These are phyloP conservation scores for Neodiprion lecontei DNA, from an alignment of 1,140 invertebrate genomes.

Conservation along the genomic window DNA sequence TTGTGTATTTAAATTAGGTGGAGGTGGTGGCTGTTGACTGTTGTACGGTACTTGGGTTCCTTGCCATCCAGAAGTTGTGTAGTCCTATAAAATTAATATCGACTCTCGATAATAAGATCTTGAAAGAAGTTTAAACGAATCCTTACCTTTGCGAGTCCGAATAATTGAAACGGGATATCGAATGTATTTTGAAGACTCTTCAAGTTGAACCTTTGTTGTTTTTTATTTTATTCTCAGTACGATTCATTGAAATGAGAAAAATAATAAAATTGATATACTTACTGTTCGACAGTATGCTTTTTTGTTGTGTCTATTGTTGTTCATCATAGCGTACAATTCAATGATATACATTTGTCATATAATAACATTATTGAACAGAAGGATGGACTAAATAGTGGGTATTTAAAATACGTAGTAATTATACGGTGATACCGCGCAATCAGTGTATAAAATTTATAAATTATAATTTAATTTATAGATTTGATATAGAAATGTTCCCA, in stretches of 20 bases:
- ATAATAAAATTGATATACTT: not conserved
- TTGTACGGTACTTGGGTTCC: conserved; percentile 52
- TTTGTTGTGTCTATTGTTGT: not conserved
- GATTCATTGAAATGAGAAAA: not conserved
- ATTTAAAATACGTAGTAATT: not conserved
- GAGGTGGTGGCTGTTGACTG: conserved; percentile 51
- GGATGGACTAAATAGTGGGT: not conserved
- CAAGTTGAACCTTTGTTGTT: not conserved
- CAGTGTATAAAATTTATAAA: not conserved
- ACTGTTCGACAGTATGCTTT: not conserved
- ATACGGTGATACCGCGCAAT: not conserved
- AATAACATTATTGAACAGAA: not conserved
- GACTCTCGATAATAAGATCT: conserved; percentile 25
- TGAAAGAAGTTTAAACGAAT: conserved; percentile 31
- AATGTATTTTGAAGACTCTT: not conserved
- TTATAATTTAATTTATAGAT: too few species aligned
- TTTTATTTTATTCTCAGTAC: not conserved
- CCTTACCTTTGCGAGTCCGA: conserved; percentile 43
- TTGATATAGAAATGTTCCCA: too few species aligned
- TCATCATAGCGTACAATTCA: not conserved
- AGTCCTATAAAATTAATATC: conserved; percentile 48
- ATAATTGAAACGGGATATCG: not conserved
- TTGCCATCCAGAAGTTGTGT: conserved; percentile 56
- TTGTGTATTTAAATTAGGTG: conserved; percentile 37
- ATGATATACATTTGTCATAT: not conserved